Base-by-base conservation (phyloP, 2,797 vertebrate species). In the Sebastes kiyomatsui region DNA sequence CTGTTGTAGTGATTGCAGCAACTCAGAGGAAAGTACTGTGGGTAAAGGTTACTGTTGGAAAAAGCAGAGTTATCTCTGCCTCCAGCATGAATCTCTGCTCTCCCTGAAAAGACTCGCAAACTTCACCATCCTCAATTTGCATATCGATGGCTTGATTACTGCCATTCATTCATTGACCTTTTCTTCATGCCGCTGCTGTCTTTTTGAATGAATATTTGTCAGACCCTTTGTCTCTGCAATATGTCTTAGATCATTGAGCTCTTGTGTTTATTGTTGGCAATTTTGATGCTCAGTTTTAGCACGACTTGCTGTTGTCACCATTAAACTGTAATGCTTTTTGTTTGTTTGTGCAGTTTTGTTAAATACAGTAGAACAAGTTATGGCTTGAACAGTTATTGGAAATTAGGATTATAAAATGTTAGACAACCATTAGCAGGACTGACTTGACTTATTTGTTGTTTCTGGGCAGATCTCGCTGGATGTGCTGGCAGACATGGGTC, bases 401-500 rank as follows among this genome's bases (percentile, higher is more conserved):
- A 1, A 23, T 33, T 33, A 35, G 25, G 6, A 22, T 55, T 5
- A 38, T 11, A 5, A 9, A 60, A 32, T 22, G 28, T 52, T 64
- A 6, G 52, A 28, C 3, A 42, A 79, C 7, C 18, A 13, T 2
- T 5, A 38, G 11, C 14, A 14, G 1, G 65, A n/a, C 32, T 72
- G 60, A 79, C 4, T 0, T 33, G 18, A 38, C 14, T 4, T 28
- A 1, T 77, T 59, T 82, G 13, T 23, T 70, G 89, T 81, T 84
- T 95, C 79, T 84, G 84, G 42, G 73, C 92, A 99, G 99, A 99
- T 99, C 90, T 98, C 97, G 0, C 93, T 99, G 90, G 99, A 99
- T 74, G 99, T 99, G 22, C 72, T 99, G 90, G 98, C 98, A 80
- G 99, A 99, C 90, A 99, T 99, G 99, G 99, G 99, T 28, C 99